Evolutionary conservation across 2,888 invertebrate genomes (phyloP), one percentile per base, ranked within the genome.

Genomic region (Stratiomys singularior): DNA sequence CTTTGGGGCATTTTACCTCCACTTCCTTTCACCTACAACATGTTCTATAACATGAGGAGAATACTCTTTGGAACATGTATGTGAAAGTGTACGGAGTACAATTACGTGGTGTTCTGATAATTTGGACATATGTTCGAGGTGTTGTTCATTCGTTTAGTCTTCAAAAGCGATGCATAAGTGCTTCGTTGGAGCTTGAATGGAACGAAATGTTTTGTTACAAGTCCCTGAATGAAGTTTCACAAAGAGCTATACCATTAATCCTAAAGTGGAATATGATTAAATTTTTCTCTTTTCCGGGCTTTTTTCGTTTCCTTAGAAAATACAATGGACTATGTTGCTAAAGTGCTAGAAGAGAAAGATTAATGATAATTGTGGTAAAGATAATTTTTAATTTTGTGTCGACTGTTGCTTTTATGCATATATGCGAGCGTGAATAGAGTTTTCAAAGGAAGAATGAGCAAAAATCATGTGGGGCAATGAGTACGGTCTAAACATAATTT

Each of bases 41-140:
- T 60, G 60, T 60, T 60, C 60, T 60, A 23, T 21, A 25, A 60
- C 60, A 60, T 60, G 67, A n/a, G 15, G 30, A 47, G 7, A 15
- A 21, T 28, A 47, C 2, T 47, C 47, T 23, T 15, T 47, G 7
- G 11, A 58, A 25, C 58, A 18, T 52, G 71, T 72, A 28, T 18
- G 44, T 60, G 74, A 79, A 79, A 76, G 79, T 64, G 58, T 67
- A 66, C 76, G 67, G 78, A 78, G 44, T 28, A 58, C 60, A 72
- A 78, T 79, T 79, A 79, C 74, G 78, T 28, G 71, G 60, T 64
- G 76, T 47, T 63, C 76, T 79, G 76, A 67, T 76, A 79, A 77
- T 76, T 79, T 76, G 66, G 76, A 79, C 74, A 58, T 21, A 74
- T 74, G 74, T 74, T 74, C 9, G 15, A 37, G 44, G 69, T 69